Percentiles rank a stretch among this genome's conserved stretches.
Evolutionary conservation across 2,113 vertebrate species (phyloP).

Genomic region (Orcinus orca): DNA sequence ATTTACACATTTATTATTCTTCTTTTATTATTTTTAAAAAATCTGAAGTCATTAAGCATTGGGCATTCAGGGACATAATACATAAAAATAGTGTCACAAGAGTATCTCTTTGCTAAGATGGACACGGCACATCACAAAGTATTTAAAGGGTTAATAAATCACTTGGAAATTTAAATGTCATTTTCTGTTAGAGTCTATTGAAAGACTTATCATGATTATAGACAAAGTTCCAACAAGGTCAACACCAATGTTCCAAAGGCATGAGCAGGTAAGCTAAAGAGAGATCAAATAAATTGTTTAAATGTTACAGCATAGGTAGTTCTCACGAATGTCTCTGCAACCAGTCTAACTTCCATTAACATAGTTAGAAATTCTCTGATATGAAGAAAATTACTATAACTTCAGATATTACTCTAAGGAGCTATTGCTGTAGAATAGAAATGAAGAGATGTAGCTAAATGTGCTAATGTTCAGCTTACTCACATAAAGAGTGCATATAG

Average conservation of each 20-base stretch:
- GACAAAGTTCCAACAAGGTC: slow-evolving; percentile 82
- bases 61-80: not conserved
- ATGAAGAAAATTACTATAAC: slow-evolving; percentile 80
- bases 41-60: not conserved
- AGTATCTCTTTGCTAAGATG: not conserved
- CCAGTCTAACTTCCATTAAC: slow-evolving; percentile 80
- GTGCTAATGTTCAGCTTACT: slow-evolving; percentile 73
- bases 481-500: slow-evolving; percentile 46
- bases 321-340: slow-evolving; percentile 80
- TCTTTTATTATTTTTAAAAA: not conserved
- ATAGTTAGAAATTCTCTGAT: slow-evolving; percentile 83
- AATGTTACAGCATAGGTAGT: slow-evolving; percentile 81
- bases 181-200: slow-evolving; percentile 75
- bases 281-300: slow-evolving; percentile 86
- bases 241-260: slow-evolving; percentile 75
- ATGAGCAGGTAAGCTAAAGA: slow-evolving; percentile 85
- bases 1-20: not conserved
- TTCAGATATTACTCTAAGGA: slow-evolving; percentile 83
- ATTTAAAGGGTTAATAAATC: slow-evolving; percentile 63
- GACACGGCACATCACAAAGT: not conserved
- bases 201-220: slow-evolving; percentile 76
- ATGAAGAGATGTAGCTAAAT: slow-evolving; percentile 83
- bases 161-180: slow-evolving; percentile 69
- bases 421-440: slow-evolving; percentile 78
- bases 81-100: not conserved